Base-by-base conservation (phyloP, 2,888 invertebrate genomes). In the Drosophila testacea region DNA sequence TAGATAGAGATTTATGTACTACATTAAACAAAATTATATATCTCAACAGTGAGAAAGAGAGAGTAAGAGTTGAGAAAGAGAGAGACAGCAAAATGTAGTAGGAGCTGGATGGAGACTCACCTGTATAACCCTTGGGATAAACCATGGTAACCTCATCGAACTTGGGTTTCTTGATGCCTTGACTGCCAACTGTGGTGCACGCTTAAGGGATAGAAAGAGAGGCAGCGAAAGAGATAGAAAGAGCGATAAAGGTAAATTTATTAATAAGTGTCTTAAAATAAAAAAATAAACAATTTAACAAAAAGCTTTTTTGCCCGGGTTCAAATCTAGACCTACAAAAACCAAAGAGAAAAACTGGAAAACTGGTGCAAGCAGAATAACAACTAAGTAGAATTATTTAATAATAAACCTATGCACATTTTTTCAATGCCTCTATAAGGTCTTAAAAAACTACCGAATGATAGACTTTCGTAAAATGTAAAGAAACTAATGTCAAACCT, bases 91-190 rank as follows among this genome's bases (percentile, higher is more conserved):
- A 41, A 34, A 16, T 47, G 32, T 22, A 22, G 41, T 16, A 11
- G 6, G 16, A 34, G 34, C n/a, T 9, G 2, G 13, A 10, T n/a
- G 6, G 9, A 10, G 7, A 57, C 91, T 91, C 90, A 95, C 95
- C 95, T 94, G 96, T 94, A 93, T 96, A 96, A 91, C 96, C 96
- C 93, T 97, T 97, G 83, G 96, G 95, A 93, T 96, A 97, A 84
- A 94, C 93, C 93, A 94, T 93, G 71, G 94, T 93, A 86, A 94
- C 94, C 85, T 94, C 94, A 81, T 94, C 94, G 90, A 96, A 95
- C 80, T 94, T 95, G 51, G 95, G 95, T 92, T 97, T 97, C 93
- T 97, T 97, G 59, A 96, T 95, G 39, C 96, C 95, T 79, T 96
- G 95, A 46, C 96, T 96, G 47, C 86, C 79, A 39, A 89, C 90